phyloP scores from a whole-genome alignment of 1,140 invertebrate genomes.

The Babylonia areolata region DNA sequence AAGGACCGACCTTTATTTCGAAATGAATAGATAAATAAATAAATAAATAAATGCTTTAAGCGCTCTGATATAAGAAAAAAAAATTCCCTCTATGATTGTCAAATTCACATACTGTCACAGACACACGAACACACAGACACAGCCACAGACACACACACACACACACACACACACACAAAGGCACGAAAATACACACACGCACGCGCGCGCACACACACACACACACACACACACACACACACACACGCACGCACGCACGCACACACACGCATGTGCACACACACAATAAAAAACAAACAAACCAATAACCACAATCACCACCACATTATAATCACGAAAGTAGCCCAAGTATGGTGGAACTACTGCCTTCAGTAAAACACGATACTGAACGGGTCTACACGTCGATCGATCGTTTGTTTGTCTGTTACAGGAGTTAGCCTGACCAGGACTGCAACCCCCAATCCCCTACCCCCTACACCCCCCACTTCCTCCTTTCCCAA shows the following conservation, averaged over 20 bases:
- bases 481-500: no score
- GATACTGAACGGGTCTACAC: no score
- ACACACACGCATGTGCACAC: not conserved
- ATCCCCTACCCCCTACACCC: no score
- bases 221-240: conserved; percentile 9
- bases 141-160: not conserved
- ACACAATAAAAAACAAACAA: not conserved
- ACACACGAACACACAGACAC: conserved; percentile 15
- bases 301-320: not conserved
- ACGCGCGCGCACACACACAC: not conserved
- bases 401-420: no score
- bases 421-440: no score
- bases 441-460: no score
- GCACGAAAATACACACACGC: not conserved
- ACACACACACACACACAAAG: not conserved
- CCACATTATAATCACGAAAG: not conserved
- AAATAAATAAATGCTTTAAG: not conserved
- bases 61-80: not conserved
- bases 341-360: not conserved
- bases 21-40: not conserved
- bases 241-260: no score
- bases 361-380: no score
- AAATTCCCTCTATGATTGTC: not conserved
- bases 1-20: not conserved
- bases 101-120: not conserved